phyloP scores from a whole-genome alignment of 1,140 invertebrate species.

The Drosophila murphyi region DNA sequence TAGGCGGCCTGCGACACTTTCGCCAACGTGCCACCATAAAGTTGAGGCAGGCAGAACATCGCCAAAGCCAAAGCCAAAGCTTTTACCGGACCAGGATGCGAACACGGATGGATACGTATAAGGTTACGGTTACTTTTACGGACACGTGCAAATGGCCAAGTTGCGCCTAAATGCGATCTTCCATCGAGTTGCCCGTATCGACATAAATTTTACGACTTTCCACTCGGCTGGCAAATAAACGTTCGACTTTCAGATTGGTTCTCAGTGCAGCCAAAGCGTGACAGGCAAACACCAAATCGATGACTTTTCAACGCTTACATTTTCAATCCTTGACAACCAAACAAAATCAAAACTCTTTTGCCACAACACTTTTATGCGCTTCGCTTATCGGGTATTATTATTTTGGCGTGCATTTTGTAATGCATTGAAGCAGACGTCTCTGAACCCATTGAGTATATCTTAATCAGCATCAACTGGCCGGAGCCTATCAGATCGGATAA shows the following conservation, averaged over 20 bases:
- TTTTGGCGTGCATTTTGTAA: no score
- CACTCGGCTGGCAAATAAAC: constrained; percentile 30
- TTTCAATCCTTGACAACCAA: no score
- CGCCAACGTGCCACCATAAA: constrained; percentile 53
- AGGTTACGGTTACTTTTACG: neutral
- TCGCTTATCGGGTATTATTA: no score
- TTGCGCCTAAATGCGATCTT: constrained; percentile 62
- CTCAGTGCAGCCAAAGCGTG: constrained; percentile 14
- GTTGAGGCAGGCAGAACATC: constrained; percentile 43
- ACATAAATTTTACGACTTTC: constrained; percentile 40
- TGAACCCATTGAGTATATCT: no score
- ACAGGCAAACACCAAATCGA: neutral
- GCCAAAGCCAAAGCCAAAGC: no score
- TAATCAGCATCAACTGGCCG: no score
- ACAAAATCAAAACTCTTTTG: constrained; percentile 12
- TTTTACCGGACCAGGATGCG: no score
- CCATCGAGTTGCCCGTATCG: constrained; percentile 21
- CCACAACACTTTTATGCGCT: constrained; percentile 24
- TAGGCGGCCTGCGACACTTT: constrained; percentile 59
- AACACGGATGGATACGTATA: no score
- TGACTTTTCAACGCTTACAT: no score
- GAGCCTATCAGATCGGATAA: no score
- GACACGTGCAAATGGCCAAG: constrained; percentile 70
- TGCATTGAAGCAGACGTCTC: no score
- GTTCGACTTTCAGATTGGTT: constrained; percentile 6